phyloP scores from a whole-genome alignment of 2,113 vertebrate species.

The Podiceps cristatus region DNA sequence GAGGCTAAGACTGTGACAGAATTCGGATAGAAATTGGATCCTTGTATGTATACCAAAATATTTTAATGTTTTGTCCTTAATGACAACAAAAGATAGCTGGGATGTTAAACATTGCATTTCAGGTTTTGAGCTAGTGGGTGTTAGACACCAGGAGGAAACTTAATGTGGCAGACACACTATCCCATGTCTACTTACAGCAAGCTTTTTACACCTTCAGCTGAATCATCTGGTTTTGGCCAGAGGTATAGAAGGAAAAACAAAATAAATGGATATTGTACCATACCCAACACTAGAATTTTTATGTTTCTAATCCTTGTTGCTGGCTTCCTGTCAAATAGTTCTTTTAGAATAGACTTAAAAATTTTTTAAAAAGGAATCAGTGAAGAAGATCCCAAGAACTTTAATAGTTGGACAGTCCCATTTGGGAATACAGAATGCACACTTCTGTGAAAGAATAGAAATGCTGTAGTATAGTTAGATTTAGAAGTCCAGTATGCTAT shows the following conservation, averaged over 20 bases:
- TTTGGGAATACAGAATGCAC: neutral
- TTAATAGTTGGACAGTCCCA: rapidly evolving
- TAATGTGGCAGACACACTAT: neutral
- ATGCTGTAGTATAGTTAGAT: neutral
- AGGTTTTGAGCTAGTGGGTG: neutral
- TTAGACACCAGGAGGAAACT: neutral
- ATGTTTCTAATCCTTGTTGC: neutral
- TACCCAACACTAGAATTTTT: neutral
- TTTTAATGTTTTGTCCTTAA: neutral
- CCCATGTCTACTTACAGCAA: neutral
- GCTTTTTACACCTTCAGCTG: neutral
- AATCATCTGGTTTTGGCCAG: neutral
- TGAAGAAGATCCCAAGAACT: neutral
- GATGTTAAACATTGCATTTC: neutral
- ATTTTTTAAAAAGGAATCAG: neutral
- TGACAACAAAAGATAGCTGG: neutral
- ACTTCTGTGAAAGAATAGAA: neutral
- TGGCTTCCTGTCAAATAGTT: neutral
- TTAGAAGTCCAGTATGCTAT: neutral
- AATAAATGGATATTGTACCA: neutral
- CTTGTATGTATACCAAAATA: neutral
- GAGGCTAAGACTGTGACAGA: neutral
- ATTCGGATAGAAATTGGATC: neutral
- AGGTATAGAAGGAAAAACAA: neutral
- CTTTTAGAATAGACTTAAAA: neutral